These are phyloP conservation scores for Formica exsecta DNA, from an alignment of 1,140 invertebrate genomes.

Conservation along the genomic window DNA sequence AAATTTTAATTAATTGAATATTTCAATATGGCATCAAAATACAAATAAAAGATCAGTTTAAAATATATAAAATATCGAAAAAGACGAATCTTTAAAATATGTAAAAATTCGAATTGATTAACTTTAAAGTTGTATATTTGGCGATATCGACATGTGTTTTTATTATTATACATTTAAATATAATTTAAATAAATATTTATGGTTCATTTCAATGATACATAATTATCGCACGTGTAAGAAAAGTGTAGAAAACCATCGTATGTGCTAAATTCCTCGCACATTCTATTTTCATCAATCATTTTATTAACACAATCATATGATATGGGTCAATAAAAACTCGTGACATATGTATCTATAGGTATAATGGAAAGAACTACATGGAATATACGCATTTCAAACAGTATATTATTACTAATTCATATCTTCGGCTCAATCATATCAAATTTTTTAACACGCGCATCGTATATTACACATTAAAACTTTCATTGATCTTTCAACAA, in stretches of 20 bases:
- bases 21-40: too few relatives aligned
- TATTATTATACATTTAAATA: not conserved
- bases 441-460: not conserved
- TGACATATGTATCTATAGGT: slow-evolving; percentile 4
- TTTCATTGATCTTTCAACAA: not conserved
- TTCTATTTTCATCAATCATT: not conserved
- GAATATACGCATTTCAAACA: not conserved
- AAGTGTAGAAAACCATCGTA: not conserved
- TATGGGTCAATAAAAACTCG: slow-evolving; percentile 13
- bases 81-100: not conserved
- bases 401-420: slow-evolving; percentile 10
- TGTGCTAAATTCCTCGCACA: not conserved
- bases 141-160: not conserved
- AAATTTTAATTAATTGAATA: too few relatives aligned
- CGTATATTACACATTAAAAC: not conserved
- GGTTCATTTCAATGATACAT: not conserved
- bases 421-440: not conserved
- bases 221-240: not conserved
- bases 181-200: not conserved
- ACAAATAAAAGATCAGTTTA: too few relatives aligned
- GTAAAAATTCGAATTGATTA: not conserved
- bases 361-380: not conserved
- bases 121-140: not conserved
- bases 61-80: not conserved
- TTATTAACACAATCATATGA: slow-evolving; percentile 18